These are phyloP conservation scores for Procambarus virginalis DNA, from an alignment of 1,140 invertebrate species.

Conservation along the genomic window DNA sequence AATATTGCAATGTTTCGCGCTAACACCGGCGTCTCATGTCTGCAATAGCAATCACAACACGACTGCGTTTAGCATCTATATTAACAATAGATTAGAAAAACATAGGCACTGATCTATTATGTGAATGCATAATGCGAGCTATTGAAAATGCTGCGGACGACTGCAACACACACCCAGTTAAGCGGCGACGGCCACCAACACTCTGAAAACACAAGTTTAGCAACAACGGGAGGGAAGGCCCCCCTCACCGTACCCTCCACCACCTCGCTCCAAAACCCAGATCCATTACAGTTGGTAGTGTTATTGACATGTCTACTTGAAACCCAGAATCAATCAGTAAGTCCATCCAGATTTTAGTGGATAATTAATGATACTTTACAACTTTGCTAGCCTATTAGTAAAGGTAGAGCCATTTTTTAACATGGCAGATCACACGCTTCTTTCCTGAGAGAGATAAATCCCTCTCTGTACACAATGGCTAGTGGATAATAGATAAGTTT, in stretches of 20 bases:
- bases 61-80: conserved; percentile 50
- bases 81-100: conserved; percentile 46
- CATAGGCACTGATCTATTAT: conserved; percentile 31
- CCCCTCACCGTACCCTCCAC: conserved; percentile 2
- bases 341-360: background rate
- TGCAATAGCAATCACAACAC: conserved; percentile 74
- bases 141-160: conserved; percentile 37
- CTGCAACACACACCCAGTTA: conserved; percentile 38
- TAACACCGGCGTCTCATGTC: conserved; percentile 85
- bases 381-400: background rate
- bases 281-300: background rate
- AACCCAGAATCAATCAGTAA: background rate
- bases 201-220: conserved; percentile 52
- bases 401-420: background rate
- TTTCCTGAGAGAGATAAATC: background rate
- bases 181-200: conserved; percentile 33
- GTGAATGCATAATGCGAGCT: conserved; percentile 43
- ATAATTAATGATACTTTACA: background rate
- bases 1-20: conserved; percentile 85
- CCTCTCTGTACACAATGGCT: background rate
- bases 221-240: conserved; percentile 18
- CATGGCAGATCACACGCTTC: background rate
- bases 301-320: background rate
- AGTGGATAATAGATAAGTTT: background rate
- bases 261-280: conserved; percentile 23